These are phyloP conservation scores for Triops cancriformis DNA, from an alignment of 1,140 invertebrate species.

Conservation along the genomic window DNA sequence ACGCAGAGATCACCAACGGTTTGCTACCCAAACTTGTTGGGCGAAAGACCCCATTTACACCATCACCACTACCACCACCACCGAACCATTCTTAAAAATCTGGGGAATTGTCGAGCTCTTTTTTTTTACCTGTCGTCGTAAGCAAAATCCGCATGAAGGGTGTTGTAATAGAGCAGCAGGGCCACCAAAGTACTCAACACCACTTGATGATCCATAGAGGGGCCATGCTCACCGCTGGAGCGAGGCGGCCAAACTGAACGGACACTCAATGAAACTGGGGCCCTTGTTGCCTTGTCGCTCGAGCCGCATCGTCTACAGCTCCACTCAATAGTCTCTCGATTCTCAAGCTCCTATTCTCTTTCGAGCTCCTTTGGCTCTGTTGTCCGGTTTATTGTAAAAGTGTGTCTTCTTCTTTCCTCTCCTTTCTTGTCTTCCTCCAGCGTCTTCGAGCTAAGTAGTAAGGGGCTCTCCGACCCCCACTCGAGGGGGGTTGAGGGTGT, in stretches of 20 bases:
- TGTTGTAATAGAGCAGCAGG: constrained; percentile 36
- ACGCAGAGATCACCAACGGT: too few species aligned
- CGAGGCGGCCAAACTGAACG: constrained; percentile 28
- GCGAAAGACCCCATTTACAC: background rate
- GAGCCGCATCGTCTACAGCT: background rate
- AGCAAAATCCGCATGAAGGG: constrained; percentile 35
- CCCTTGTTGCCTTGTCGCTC: background rate
- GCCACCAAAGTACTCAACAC: constrained; percentile 58
- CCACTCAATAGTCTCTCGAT: background rate
- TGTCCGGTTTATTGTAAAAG: background rate
- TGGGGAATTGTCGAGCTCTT: background rate
- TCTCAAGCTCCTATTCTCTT: background rate
- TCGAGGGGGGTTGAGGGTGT: background rate
- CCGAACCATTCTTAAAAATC: background rate
- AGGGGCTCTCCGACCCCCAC: background rate
- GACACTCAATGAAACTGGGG: constrained; percentile 12
- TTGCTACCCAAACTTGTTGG: too few species aligned
- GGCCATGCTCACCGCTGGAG: constrained; percentile 29
- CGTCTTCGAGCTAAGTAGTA: background rate
- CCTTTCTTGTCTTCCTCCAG: constrained; percentile 4
- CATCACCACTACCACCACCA: background rate
- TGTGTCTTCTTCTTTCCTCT: constrained; percentile 5
- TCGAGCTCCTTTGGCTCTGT: background rate
- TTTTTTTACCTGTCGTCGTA: constrained; percentile 36
- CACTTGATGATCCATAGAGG: constrained; percentile 60